Conservation (phyloP, 2,113 vertebrate genomes). For the Formicarius rufipectus region DNA sequence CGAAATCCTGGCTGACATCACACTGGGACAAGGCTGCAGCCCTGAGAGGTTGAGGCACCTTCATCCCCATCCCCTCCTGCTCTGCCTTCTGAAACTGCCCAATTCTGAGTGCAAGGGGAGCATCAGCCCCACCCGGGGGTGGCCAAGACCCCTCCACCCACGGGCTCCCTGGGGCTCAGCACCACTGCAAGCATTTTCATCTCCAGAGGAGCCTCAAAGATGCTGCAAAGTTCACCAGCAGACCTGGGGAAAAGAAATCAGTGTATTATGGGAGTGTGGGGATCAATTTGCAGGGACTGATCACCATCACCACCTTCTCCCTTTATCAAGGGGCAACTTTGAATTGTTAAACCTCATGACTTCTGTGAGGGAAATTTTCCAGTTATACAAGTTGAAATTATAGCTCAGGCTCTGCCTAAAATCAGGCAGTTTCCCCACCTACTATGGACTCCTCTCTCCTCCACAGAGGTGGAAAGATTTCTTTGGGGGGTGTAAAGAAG, state of each 20-base stretch:
- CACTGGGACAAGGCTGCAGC: neutral
- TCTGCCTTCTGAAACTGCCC: neutral
- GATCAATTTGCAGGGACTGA: neutral
- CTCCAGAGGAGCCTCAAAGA: accelerated
- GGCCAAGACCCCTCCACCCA: neutral
- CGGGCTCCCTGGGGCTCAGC: neutral
- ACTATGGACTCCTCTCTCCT: neutral
- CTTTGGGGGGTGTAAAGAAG: neutral
- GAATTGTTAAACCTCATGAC: too few species aligned
- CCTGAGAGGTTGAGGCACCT: neutral
- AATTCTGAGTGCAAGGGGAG: neutral
- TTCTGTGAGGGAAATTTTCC: neutral
- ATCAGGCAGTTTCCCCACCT: neutral
- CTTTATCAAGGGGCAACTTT: neutral
- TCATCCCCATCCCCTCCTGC: neutral
- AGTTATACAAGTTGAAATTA: neutral
- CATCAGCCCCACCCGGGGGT: neutral
- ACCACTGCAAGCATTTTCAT: neutral
- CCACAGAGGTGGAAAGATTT: neutral
- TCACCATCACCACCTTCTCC: too few species aligned
- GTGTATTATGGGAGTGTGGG: neutral
- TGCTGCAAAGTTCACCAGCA: neutral
- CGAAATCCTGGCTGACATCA: neutral
- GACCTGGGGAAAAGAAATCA: neutral
- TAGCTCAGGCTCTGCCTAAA: neutral